Conservation (phyloP, 2,888 invertebrate species). For the Drosophila testacea region DNA sequence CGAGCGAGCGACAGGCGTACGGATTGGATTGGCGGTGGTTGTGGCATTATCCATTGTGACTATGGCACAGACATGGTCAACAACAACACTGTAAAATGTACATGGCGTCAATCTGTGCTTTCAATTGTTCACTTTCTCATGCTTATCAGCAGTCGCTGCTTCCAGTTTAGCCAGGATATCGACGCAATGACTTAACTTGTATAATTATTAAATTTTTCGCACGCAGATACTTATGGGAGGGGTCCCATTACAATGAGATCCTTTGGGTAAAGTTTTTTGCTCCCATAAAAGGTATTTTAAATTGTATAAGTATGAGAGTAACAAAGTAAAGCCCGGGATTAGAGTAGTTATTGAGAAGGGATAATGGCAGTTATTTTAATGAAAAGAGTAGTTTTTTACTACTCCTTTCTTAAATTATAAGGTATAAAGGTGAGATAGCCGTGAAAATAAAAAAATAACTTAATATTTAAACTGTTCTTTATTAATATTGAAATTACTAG, state of each 20-base stretch:
- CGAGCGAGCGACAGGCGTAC: constrained; percentile 18
- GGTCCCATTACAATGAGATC: neutral
- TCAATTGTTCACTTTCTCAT: constrained; percentile 7
- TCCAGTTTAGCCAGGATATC: constrained; percentile 4
- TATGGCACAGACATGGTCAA: constrained; percentile 37
- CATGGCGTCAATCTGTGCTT: constrained; percentile 41
- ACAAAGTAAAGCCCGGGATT: neutral
- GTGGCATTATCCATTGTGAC: constrained; percentile 24
- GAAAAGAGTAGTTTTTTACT: neutral
- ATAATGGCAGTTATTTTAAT: neutral
- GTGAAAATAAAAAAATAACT: no score
- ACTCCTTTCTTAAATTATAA: neutral
- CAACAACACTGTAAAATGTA: constrained; percentile 29
- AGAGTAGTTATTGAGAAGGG: neutral
- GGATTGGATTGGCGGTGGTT: constrained; percentile 1
- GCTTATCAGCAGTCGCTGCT: constrained; percentile 12
- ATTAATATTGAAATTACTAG: no score
- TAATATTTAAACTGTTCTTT: no score
- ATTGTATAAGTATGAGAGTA: neutral
- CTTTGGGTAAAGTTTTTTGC: neutral
- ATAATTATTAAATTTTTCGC: constrained; percentile 13
- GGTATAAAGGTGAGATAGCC: neutral
- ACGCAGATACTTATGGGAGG: neutral
- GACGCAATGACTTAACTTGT: neutral
- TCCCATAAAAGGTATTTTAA: neutral